Conservation (phyloP, 2,113 vertebrate genomes). For the Takifugu flavidus region DNA sequence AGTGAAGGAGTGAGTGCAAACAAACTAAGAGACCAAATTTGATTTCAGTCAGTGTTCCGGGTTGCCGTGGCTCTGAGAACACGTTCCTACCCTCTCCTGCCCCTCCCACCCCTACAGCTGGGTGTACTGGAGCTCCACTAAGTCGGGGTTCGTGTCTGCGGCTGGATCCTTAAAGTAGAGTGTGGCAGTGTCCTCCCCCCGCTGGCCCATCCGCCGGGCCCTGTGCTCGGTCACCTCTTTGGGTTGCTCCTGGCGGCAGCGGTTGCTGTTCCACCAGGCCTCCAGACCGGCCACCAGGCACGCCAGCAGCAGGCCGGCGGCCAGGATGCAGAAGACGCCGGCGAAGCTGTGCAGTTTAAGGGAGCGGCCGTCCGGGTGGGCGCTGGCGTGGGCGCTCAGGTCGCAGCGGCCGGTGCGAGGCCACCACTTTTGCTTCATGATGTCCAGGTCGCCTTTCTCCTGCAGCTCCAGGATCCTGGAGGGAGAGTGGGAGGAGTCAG, state of each 20-base stretch:
- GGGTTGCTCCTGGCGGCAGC: slow-evolving; percentile 91
- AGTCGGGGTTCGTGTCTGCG: slow-evolving; percentile 72
- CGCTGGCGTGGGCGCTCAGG: slow-evolving; percentile 80
- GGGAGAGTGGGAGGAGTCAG: slow-evolving; percentile 1
- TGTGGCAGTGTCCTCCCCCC: slow-evolving; percentile 78
- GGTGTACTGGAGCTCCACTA: slow-evolving; percentile 79
- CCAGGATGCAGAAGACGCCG: slow-evolving; percentile 97
- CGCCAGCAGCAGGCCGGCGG: slow-evolving; percentile 93
- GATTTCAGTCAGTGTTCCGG: slow-evolving; percentile 63
- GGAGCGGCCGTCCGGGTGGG: slow-evolving; percentile 86
- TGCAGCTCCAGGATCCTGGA: slow-evolving; percentile 95
- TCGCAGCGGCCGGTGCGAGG: slow-evolving; percentile 91
- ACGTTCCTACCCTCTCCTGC: slow-evolving; percentile 22
- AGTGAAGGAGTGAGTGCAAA: slow-evolving; percentile 17
- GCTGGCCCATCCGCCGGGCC: slow-evolving; percentile 70
- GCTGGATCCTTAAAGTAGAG: slow-evolving; percentile 79
- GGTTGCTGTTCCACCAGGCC: slow-evolving; percentile 96
- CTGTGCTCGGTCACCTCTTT: slow-evolving; percentile 91
- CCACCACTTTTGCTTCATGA: slow-evolving; percentile 99
- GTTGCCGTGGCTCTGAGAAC: slow-evolving; percentile 20
- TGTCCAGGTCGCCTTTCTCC: slow-evolving; percentile 93
- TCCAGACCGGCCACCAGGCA: slow-evolving; percentile 95
- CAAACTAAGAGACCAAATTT: slow-evolving; percentile 66
- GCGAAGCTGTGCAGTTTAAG: slow-evolving; percentile 98
- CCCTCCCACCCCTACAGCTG: slow-evolving; percentile 64